Evolutionary conservation across 2,113 vertebrate species (phyloP).

Genomic region (Centropristis striata): DNA sequence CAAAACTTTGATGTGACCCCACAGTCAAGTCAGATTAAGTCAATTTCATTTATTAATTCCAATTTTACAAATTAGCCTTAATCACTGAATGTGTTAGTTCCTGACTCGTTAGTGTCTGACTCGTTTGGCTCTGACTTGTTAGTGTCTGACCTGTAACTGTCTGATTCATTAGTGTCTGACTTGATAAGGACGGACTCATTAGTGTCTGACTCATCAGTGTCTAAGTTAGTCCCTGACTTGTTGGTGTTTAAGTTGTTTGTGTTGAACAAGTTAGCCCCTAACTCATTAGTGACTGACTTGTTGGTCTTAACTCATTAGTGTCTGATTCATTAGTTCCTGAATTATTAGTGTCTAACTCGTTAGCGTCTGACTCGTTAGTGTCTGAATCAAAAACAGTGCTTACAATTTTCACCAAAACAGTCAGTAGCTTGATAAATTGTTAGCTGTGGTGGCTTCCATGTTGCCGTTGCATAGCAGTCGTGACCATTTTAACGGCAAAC

Average conservation of each 20-base stretch:
- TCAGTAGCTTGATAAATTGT: no score
- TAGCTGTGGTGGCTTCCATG: no score
- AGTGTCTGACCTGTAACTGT: no score
- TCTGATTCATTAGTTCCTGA: not conserved
- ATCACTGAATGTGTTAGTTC: not conserved
- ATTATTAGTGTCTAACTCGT: not conserved
- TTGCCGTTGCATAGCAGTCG: no score
- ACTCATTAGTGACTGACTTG: not conserved
- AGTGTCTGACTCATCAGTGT: not conserved
- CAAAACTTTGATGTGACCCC: not conserved
- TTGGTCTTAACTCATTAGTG: not conserved
- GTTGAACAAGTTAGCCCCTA: not conserved
- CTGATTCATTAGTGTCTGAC: not conserved
- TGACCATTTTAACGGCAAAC: no score
- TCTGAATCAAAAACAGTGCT: not conserved
- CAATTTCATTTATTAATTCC: not conserved
- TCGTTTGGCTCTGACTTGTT: not conserved
- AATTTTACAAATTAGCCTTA: not conserved
- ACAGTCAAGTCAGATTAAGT: not conserved
- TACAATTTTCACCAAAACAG: no score
- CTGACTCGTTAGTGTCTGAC: not conserved
- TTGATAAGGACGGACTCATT: not conserved
- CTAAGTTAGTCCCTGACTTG: not conserved
- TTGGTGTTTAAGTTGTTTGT: not conserved
- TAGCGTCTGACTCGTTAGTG: not conserved